phyloP scores from a whole-genome alignment of 1,140 invertebrate genomes.

The Conopomorpha cramerella region DNA sequence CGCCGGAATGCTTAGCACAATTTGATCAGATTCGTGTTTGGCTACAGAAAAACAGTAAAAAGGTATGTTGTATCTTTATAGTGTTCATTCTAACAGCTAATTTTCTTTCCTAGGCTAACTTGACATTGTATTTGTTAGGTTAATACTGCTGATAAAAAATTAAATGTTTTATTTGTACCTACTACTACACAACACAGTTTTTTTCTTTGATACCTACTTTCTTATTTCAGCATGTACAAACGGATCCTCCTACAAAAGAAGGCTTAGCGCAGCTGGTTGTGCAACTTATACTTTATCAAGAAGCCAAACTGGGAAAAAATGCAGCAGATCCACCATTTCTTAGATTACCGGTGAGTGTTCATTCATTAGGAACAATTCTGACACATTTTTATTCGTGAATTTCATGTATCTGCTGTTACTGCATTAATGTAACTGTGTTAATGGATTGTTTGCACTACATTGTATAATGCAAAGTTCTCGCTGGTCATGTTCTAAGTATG shows the following conservation, averaged over 20 bases:
- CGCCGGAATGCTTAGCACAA: constrained; percentile 83
- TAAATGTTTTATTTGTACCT: neutral
- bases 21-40: constrained; percentile 91
- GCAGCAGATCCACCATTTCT: constrained; percentile 84
- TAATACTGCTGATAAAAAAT: neutral
- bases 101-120: constrained; percentile 5
- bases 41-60: constrained; percentile 96
- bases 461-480: too few relatives aligned
- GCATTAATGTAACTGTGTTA: too few relatives aligned
- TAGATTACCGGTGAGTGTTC: constrained; percentile 77
- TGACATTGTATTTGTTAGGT: neutral
- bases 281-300: constrained; percentile 94
- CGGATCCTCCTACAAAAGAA: constrained; percentile 94
- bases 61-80: constrained; percentile 79
- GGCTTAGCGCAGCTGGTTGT: constrained; percentile 81
- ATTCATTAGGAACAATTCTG: too few relatives aligned
- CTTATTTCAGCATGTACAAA: constrained; percentile 58
- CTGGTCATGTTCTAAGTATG: too few relatives aligned
- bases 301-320: constrained; percentile 94
- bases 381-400: too few relatives aligned
- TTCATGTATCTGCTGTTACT: too few relatives aligned
- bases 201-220: too few relatives aligned
- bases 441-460: too few relatives aligned
- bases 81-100: too few relatives aligned
- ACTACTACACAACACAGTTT: neutral